phyloP scores from a whole-genome alignment of 2,797 vertebrate species.

The Enteromius fasciolatus region DNA sequence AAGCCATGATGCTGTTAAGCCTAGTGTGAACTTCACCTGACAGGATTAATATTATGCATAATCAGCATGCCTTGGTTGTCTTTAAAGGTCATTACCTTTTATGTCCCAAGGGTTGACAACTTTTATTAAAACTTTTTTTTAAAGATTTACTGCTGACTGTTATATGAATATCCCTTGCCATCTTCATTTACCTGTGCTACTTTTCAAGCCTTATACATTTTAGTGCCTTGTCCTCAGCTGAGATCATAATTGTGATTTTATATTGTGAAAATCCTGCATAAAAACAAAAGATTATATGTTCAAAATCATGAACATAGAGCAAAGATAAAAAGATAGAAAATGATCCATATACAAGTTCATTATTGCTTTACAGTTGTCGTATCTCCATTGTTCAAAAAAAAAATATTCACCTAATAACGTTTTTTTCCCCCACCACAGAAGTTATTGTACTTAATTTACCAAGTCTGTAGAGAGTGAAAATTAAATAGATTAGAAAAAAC shows the following conservation, averaged over 20 bases:
- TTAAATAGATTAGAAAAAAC: not conserved
- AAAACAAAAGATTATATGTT: not conserved
- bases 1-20: not conserved
- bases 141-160: not conserved
- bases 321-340: not conserved
- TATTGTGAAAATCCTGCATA: not conserved
- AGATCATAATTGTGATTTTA: not conserved
- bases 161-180: not conserved
- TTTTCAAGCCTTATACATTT: not conserved
- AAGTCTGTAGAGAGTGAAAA: not conserved
- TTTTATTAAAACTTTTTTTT: not conserved
- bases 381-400: not conserved
- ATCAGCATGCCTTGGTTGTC: not conserved
- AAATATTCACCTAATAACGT: not conserved
- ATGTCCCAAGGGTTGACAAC: not conserved
- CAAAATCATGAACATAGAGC: not conserved
- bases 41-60: conserved; percentile 9
- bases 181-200: not conserved
- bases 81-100: not conserved
- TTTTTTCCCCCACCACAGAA: not conserved
- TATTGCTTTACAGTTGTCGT: not conserved
- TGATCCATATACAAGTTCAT: not conserved
- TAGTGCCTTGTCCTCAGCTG: not conserved
- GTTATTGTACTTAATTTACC: not conserved
- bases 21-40: conserved; percentile 4